phyloP scores from a whole-genome alignment of 2,888 invertebrate genomes.

The Xanthorhoe designata region DNA sequence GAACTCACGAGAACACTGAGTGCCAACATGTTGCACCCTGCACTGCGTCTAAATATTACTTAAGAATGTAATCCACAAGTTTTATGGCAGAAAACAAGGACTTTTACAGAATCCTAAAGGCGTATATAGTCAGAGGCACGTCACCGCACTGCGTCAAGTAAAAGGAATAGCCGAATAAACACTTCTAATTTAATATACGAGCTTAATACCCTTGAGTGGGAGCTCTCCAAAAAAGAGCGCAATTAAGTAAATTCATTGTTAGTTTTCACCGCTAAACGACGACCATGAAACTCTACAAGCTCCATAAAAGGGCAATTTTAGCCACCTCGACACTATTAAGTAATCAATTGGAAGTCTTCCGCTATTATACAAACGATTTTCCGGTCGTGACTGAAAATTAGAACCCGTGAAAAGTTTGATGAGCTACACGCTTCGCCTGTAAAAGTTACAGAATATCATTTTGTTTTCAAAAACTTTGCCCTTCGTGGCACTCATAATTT shows the following conservation, averaged over 20 bases:
- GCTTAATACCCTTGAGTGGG: conserved; percentile 19
- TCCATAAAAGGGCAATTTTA: conserved; percentile 52
- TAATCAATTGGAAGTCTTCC: conserved; percentile 60
- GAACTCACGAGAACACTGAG: conserved; percentile 58
- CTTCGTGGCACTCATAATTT: conserved; percentile 22
- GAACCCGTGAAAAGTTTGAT: conserved; percentile 42
- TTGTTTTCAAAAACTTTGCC: conserved; percentile 34
- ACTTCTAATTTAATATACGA: conserved; percentile 25
- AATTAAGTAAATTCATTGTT: conserved; percentile 49
- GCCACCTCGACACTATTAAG: conserved; percentile 51
- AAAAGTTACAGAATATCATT: conserved; percentile 31
- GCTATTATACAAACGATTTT: conserved; percentile 37
- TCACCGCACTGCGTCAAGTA: conserved; percentile 48
- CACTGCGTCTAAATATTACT: conserved; percentile 42
- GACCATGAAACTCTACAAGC: conserved; percentile 50
- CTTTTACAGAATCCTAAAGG: background rate
- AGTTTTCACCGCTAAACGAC: conserved; percentile 43
- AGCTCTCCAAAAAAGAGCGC: conserved; percentile 40
- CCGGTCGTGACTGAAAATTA: conserved; percentile 41
- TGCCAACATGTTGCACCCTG: conserved; percentile 56
- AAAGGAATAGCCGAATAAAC: conserved; percentile 22
- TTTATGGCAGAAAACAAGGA: background rate
- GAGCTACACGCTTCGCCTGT: conserved; percentile 33
- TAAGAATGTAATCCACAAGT: background rate
- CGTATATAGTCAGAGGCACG: background rate